Evolutionary conservation across 1,140 invertebrate species (phyloP).

Genomic region (Leptestheria dahalacensis): DNA sequence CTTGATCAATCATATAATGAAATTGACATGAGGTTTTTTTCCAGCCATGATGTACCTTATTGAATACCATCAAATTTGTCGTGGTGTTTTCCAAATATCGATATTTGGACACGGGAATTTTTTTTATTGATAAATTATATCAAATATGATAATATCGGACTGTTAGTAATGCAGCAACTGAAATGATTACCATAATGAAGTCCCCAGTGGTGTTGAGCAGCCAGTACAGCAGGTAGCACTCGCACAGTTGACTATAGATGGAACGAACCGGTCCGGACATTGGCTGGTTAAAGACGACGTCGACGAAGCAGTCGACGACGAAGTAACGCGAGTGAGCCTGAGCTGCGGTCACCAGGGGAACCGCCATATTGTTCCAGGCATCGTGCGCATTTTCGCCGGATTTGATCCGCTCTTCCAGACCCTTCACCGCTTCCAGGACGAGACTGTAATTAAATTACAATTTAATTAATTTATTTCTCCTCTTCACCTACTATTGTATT

Average conservation of each 20-base stretch:
- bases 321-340: slow-evolving; percentile 8
- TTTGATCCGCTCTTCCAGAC: slow-evolving; percentile 4
- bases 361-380: slow-evolving; percentile 14
- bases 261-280: slow-evolving; percentile 39
- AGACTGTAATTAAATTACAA: slow-evolving; percentile 6
- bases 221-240: slow-evolving; percentile 60
- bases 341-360: slow-evolving; percentile 11
- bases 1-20: no score
- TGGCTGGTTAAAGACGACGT: slow-evolving; percentile 25
- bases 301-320: slow-evolving; percentile 25
- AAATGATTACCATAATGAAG: slow-evolving; percentile 49
- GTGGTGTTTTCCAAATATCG: no score
- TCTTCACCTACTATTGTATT: no score
- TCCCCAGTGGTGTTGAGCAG: slow-evolving; percentile 55
- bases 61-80: no score
- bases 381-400: slow-evolving; percentile 5
- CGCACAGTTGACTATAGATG: slow-evolving; percentile 52
- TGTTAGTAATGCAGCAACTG: no score
- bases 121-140: no score
- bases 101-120: no score
- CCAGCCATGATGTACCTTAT: no score
- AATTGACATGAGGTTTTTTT: no score
- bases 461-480: no score
- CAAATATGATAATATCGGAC: no score
- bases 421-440: slow-evolving; percentile 4